Evolutionary conservation across 2,888 invertebrate species (phyloP).

Genomic region (Microdon myrmicae): DNA sequence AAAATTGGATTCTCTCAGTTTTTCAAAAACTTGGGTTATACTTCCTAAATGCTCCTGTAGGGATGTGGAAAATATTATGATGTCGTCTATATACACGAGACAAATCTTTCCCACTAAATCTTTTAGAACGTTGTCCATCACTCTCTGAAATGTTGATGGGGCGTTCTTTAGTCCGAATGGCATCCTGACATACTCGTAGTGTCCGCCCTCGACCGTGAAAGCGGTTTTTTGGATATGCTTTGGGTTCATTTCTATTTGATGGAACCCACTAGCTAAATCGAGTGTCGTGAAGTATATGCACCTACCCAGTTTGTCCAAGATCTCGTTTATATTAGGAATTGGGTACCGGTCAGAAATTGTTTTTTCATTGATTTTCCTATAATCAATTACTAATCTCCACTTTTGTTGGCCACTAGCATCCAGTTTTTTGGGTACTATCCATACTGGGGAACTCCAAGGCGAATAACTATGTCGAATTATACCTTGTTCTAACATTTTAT

Average conservation of each 20-base stretch:
- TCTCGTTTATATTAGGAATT: constrained; percentile 40
- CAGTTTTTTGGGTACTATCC: constrained; percentile 30
- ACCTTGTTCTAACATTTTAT: constrained; percentile 22
- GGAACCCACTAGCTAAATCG: constrained; percentile 30
- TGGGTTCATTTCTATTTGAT: constrained; percentile 22
- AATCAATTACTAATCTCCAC: constrained; percentile 41
- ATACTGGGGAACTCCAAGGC: constrained; percentile 23
- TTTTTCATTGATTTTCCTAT: constrained; percentile 30
- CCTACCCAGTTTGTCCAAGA: constrained; percentile 44
- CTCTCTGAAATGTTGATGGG: constrained; percentile 13
- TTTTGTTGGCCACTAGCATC: constrained; percentile 26
- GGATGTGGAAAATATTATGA: constrained; percentile 12
- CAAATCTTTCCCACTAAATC: constrained; percentile 9
- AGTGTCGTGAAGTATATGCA: constrained; percentile 23
- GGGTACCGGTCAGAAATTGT: constrained; percentile 38
- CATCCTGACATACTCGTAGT: constrained; percentile 12
- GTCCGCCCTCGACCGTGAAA: constrained; percentile 3
- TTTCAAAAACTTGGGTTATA: no score
- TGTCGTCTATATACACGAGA: constrained; percentile 20
- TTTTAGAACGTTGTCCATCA: constrained; percentile 19
- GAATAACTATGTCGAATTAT: constrained; percentile 34
- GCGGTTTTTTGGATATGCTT: constrained; percentile 11
- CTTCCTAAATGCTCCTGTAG: constrained; percentile 4
- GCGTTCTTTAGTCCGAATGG: constrained; percentile 13
- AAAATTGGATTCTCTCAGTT: no score